These are phyloP conservation scores for Coenonympha glycerion DNA, from an alignment of 2,888 invertebrate species.

Conservation along the genomic window DNA sequence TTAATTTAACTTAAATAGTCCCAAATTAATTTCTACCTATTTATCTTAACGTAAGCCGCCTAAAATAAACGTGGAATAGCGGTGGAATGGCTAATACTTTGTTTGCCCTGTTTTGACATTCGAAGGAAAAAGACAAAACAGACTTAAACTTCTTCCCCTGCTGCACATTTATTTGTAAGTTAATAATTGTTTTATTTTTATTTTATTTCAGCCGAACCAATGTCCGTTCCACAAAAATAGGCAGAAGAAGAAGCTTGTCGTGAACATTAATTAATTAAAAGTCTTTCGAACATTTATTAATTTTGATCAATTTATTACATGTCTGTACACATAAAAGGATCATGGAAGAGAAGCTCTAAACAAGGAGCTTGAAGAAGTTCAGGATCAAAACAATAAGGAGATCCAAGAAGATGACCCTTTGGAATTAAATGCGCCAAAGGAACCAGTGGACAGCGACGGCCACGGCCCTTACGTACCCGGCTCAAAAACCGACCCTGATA, in stretches of 20 bases:
- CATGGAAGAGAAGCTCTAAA: conserved; percentile 28
- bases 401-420: conserved; percentile 47
- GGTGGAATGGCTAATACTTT: too few relatives aligned
- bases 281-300: conserved; percentile 9
- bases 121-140: too few relatives aligned
- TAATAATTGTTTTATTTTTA: conserved; percentile 24
- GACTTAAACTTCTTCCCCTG: not conserved
- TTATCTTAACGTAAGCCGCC: too few relatives aligned
- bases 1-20: too few relatives aligned
- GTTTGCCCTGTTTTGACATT: too few relatives aligned
- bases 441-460: conserved; percentile 52
- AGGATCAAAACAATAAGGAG: conserved; percentile 26
- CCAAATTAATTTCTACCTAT: too few relatives aligned
- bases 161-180: not conserved
- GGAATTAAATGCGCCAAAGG: conserved; percentile 44
- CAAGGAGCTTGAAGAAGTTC: conserved; percentile 22
- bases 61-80: too few relatives aligned
- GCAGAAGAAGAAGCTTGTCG: conserved; percentile 31
- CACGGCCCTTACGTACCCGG: conserved; percentile 74
- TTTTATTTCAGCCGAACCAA: conserved; percentile 54
- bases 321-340: conserved; percentile 65
- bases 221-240: conserved; percentile 52
- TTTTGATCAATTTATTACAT: conserved; percentile 50
- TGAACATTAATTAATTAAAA: conserved; percentile 6
- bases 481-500: conserved; percentile 68